Evolutionary conservation across 2,888 invertebrate species (phyloP).

Genomic region (Amphipyra tragopoginis): DNA sequence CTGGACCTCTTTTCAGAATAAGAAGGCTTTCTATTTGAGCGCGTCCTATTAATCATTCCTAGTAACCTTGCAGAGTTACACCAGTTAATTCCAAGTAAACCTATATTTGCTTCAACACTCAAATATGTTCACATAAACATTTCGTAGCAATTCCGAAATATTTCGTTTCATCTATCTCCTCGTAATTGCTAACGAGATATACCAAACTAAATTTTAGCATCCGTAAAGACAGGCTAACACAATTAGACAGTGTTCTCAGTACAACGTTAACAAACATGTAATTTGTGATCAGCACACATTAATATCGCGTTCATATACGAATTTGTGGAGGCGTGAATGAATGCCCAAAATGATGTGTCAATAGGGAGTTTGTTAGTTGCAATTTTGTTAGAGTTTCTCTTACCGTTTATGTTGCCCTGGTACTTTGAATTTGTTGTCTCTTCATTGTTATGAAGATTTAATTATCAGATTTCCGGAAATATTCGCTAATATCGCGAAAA

Average conservation of each 20-base stretch:
- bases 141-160: constrained; percentile 12
- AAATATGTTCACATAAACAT: constrained; percentile 28
- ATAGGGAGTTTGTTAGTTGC: constrained; percentile 24
- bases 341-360: constrained; percentile 33
- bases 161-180: constrained; percentile 6
- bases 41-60: too few species aligned
- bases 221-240: constrained; percentile 30
- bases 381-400: background rate
- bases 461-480: too few species aligned
- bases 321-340: constrained; percentile 20
- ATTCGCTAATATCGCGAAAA: too few species aligned
- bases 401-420: background rate
- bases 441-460: too few species aligned
- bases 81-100: background rate
- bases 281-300: constrained; percentile 54
- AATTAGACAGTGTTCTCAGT: constrained; percentile 39
- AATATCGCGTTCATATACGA: constrained; percentile 36
- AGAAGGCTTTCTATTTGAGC: too few species aligned
- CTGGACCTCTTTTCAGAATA: too few species aligned
- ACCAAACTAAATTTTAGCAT: constrained; percentile 40
- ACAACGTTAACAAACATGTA: constrained; percentile 44
- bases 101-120: constrained; percentile 7
- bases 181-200: constrained; percentile 36
- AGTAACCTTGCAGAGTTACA: too few species aligned
- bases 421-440: background rate